Percentiles rank a stretch among this genome's conserved stretches.
These are phyloP conservation scores for Ataeniobius toweri DNA, from an alignment of 2,797 vertebrate genomes.

Conservation along the genomic window DNA sequence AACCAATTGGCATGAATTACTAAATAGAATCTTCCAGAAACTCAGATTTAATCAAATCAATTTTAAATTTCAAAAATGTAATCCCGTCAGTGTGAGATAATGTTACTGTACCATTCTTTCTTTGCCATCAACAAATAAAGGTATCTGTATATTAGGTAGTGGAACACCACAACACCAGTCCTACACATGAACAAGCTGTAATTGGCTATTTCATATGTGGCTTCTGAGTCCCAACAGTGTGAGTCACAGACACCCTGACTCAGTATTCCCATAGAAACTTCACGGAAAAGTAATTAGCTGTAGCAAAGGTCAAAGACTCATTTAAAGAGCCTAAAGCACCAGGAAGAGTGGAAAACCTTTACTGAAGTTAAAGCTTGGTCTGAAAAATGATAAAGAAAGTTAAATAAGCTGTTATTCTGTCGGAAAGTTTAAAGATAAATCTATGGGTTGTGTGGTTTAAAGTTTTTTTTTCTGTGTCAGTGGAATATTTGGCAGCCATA, in stretches of 20 bases:
- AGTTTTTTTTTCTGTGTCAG: neutral
- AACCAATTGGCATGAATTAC: neutral
- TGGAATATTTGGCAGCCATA: constrained; percentile 15
- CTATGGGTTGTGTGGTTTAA: neutral
- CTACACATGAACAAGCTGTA: constrained; percentile 6
- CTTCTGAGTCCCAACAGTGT: neutral
- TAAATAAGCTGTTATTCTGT: neutral
- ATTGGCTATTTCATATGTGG: neutral
- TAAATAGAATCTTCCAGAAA: neutral
- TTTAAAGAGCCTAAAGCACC: neutral
- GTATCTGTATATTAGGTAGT: neutral
- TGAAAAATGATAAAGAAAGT: neutral
- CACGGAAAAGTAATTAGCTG: neutral
- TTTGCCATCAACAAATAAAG: neutral
- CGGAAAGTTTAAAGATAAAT: neutral
- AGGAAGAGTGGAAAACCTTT: neutral
- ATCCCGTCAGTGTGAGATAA: neutral
- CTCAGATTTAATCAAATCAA: neutral
- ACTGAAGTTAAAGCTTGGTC: neutral
- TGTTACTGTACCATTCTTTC: neutral
- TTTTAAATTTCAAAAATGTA: neutral
- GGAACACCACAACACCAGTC: neutral
- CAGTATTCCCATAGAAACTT: constrained; percentile 1
- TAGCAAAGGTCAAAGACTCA: neutral
- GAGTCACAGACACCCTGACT: neutral